phyloP scores from a whole-genome alignment of 35 echinoderm and acorn worm genomes.

The Heliocidaris erythrogramma region DNA sequence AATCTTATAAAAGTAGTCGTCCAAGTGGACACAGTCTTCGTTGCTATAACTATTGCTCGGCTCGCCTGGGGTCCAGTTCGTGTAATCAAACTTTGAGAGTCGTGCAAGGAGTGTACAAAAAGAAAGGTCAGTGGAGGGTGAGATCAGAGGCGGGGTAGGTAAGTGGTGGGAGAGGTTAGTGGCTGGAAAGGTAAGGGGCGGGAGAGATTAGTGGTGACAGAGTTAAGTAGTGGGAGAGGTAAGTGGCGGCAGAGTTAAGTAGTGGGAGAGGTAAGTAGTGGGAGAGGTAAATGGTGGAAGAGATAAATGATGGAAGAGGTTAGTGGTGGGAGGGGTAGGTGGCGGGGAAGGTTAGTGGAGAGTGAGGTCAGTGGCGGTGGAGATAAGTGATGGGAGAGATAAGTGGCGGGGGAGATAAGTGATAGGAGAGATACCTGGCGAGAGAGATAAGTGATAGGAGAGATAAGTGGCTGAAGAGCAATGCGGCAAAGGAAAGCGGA shows the following conservation, averaged over 20 bases:
- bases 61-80: slow-evolving; percentile 60
- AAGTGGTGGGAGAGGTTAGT: background rate
- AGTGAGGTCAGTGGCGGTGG: background rate
- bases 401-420: background rate
- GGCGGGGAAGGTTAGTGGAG: background rate
- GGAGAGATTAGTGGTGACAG: background rate
- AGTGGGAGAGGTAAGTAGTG: background rate
- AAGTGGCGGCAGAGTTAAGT: background rate
- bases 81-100: background rate
- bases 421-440: background rate
- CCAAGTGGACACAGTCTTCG: slow-evolving; percentile 52
- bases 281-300: too few relatives aligned
- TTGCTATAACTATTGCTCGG: slow-evolving; percentile 54
- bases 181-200: background rate
- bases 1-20: slow-evolving; percentile 20
- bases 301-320: too few relatives aligned
- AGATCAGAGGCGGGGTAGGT: background rate
- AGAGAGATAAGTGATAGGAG: background rate
- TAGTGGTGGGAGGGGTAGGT: background rate
- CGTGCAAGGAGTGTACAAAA: background rate
- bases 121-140: background rate
- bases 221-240: background rate
- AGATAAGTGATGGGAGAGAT: too few relatives aligned
- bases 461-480: too few relatives aligned
- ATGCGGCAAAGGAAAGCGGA: too few relatives aligned